phyloP scores from a whole-genome alignment of 30 jellyfish, hydroid and myxozoan genomes.

The Aurelia aurita complex sp. Pacific region DNA sequence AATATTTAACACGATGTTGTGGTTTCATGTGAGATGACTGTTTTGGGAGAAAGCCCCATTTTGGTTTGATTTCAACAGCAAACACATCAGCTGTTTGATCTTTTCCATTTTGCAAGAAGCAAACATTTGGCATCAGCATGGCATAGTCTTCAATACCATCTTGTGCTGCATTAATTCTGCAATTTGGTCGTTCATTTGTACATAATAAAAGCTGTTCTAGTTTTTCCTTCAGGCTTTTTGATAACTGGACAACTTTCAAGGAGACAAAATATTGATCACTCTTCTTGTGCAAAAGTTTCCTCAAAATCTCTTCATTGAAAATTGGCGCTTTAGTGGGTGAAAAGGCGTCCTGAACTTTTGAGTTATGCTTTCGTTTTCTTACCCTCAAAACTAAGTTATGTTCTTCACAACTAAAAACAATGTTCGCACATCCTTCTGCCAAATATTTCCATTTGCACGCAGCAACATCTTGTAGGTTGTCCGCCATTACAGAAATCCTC shows the following conservation, averaged over 20 bases:
- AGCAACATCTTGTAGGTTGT: neutral
- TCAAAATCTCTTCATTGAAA: neutral
- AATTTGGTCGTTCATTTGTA: conserved; percentile 25
- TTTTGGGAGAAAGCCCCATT: conserved; percentile 86
- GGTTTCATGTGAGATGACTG: neutral
- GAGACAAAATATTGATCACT: conserved; percentile 25
- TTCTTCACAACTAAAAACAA: conserved; percentile 46
- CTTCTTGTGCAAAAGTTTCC: conserved; percentile 23
- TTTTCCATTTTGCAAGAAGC: neutral
- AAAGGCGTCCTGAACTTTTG: neutral
- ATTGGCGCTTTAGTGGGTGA: neutral
- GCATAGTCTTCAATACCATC: conserved; percentile 1
- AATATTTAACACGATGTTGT: conserved; percentile 1
- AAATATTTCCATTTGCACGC: conserved; percentile 65
- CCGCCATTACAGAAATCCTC: no score
- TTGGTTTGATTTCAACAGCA: conserved; percentile 88
- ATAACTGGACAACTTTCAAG: neutral
- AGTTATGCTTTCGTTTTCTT: conserved; percentile 23
- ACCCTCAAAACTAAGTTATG: conserved; percentile 43
- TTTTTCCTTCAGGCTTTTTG: neutral
- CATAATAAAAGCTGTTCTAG: neutral
- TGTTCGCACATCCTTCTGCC: conserved; percentile 85
- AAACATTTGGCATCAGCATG: conserved; percentile 48
- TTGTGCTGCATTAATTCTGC: neutral
- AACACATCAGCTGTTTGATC: neutral